Evolutionary conservation across 2,888 invertebrate species (phyloP).

Genomic region (Sesia apiformis): DNA sequence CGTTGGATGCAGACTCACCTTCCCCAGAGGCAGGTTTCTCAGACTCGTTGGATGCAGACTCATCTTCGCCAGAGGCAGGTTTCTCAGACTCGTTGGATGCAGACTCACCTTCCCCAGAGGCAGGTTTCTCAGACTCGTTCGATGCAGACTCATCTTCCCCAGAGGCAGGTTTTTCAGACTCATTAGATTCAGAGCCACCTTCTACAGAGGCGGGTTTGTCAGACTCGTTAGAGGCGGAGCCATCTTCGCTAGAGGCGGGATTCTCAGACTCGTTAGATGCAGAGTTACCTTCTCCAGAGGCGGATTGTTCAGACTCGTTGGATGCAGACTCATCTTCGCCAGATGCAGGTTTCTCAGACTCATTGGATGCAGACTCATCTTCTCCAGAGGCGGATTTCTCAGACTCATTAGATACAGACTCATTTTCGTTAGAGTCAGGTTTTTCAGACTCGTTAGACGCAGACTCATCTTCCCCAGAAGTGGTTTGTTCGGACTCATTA

Average conservation of each 20-base stretch:
- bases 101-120: neutral
- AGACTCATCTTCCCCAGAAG: neutral
- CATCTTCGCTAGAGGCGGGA: neutral
- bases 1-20: neutral
- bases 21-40: neutral
- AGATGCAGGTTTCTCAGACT: neutral
- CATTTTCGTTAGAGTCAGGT: neutral
- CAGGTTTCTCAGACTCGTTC: neutral
- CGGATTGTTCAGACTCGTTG: neutral
- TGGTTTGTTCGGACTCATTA: neutral
- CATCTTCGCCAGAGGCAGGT: neutral
- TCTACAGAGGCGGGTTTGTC: neutral
- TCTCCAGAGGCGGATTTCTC: neutral
- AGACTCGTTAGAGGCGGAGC: neutral
- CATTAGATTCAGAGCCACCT: neutral
- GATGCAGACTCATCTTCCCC: neutral
- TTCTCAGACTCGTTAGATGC: neutral
- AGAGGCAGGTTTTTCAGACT: neutral
- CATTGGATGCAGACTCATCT: neutral
- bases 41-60: too few species aligned
- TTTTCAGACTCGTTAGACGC: neutral
- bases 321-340: neutral
- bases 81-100: neutral
- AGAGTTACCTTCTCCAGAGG: neutral
- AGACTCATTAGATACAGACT: neutral